Conservation (phyloP, 2,113 vertebrate genomes). For the Herpailurus yagouaroundi region DNA sequence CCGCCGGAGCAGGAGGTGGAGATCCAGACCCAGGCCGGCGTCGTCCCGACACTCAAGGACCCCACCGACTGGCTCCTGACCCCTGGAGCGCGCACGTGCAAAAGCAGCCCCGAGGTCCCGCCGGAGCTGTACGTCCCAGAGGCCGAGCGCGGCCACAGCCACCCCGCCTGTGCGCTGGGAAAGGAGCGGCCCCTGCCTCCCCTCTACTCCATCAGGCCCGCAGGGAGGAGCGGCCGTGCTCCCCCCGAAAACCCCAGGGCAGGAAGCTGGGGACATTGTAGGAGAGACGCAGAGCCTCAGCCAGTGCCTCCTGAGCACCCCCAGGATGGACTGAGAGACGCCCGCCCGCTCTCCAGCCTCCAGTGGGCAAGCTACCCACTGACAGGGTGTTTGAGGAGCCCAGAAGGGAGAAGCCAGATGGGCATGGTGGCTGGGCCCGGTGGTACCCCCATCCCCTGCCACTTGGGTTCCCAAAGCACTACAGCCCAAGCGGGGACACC, state of each 20-base stretch:
- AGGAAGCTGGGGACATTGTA: not conserved
- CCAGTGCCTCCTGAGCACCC: not conserved
- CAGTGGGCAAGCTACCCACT: too few relatives aligned
- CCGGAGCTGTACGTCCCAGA: too few relatives aligned
- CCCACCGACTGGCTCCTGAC: not conserved
- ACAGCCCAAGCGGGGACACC: not conserved
- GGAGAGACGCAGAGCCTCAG: not conserved
- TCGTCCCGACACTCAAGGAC: accelerated
- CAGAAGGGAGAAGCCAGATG: too few relatives aligned
- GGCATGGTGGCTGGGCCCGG: not conserved
- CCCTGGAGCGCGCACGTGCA: not conserved
- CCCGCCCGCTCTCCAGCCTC: not conserved
- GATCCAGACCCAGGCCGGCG: not conserved
- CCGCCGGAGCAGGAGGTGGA: not conserved
- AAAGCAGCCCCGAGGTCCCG: not conserved
- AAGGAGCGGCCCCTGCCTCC: not conserved
- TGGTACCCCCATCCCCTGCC: not conserved
- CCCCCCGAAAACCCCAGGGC: not conserved
- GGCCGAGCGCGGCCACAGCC: not conserved
- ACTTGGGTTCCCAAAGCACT: not conserved
- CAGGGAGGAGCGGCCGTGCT: accelerated
- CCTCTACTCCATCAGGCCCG: not conserved
- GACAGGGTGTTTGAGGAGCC: not conserved
- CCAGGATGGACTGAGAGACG: not conserved
- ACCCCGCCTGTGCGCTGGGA: accelerated